A percentile compares a stretch with the other conserved stretches of the same genome.
phyloP scores from a whole-genome alignment of 2,888 invertebrate species.

The Cheilosia scutellata region DNA sequence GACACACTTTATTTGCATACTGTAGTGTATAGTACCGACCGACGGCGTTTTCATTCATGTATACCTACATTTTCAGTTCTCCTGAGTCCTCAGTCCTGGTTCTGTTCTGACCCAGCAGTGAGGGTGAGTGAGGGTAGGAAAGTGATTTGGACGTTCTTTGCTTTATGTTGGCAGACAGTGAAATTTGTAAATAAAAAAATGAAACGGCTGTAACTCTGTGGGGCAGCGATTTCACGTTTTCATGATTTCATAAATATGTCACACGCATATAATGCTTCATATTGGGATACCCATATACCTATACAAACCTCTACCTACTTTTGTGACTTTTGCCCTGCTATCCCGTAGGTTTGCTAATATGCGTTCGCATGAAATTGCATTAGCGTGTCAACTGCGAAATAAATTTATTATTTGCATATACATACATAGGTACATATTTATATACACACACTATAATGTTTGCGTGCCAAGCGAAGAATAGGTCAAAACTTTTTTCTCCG shows the following conservation, averaged over 20 bases:
- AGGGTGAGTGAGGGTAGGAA: neutral
- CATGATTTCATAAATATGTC: constrained; percentile 60
- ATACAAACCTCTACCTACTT: neutral
- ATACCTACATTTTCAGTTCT: constrained; percentile 42
- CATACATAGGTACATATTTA: neutral
- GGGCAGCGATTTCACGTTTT: constrained; percentile 58
- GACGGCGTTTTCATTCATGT: constrained; percentile 28
- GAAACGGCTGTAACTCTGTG: constrained; percentile 39
- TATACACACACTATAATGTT: constrained; percentile 6
- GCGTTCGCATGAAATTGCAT: constrained; percentile 72
- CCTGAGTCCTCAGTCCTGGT: neutral
- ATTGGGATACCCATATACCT: constrained; percentile 7
- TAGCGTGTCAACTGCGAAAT: constrained; percentile 70
- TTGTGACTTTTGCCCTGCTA: constrained; percentile 18
- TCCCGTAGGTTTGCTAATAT: constrained; percentile 58
- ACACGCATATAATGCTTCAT: constrained; percentile 44
- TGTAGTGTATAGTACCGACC: too few relatives aligned
- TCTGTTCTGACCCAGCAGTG: neutral
- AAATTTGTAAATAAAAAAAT: constrained; percentile 63
- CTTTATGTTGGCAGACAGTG: constrained; percentile 51
- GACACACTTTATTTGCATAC: too few relatives aligned
- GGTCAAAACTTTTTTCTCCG: constrained; percentile 57
- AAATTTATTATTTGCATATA: constrained; percentile 70
- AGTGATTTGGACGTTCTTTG: constrained; percentile 52
- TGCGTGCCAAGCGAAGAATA: constrained; percentile 61